phyloP scores from a whole-genome alignment of 2,888 invertebrate genomes.

The Flexamia atlantica region DNA sequence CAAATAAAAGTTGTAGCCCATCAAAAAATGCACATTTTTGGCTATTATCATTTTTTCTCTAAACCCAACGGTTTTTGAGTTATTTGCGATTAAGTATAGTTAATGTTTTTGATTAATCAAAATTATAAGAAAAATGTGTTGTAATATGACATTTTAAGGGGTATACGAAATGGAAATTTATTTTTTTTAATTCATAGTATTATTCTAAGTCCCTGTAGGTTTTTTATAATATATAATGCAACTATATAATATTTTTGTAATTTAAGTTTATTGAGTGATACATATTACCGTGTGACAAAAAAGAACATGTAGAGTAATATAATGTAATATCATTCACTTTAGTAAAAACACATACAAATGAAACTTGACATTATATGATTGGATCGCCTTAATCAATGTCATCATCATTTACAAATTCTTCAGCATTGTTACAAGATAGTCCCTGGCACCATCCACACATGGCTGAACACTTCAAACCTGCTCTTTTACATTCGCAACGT shows the following conservation, averaged over 20 bases:
- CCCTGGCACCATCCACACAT: slow-evolving; percentile 29
- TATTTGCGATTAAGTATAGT: neutral
- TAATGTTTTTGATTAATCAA: neutral
- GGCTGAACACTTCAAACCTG: slow-evolving; percentile 15
- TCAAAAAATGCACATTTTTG: neutral
- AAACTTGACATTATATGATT: neutral
- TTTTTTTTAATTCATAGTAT: neutral
- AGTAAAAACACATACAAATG: neutral
- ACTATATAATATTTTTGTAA: neutral
- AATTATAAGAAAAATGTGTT: neutral
- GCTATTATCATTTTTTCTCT: neutral
- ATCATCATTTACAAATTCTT: slow-evolving; percentile 4
- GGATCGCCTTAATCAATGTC: no score
- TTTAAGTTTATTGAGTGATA: neutral
- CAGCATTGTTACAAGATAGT: neutral
- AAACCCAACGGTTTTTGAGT: slow-evolving; percentile 1
- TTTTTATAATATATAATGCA: neutral
- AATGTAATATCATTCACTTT: neutral
- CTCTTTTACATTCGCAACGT: neutral
- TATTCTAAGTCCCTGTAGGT: neutral
- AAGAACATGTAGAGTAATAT: neutral
- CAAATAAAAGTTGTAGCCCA: neutral
- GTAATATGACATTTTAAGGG: neutral
- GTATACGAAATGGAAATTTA: neutral
- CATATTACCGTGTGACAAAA: neutral